A percentile compares a stretch with the other conserved stretches of the same genome.
phyloP scores from a whole-genome alignment of 2,113 vertebrate species.

The Syrmaticus mikado region DNA sequence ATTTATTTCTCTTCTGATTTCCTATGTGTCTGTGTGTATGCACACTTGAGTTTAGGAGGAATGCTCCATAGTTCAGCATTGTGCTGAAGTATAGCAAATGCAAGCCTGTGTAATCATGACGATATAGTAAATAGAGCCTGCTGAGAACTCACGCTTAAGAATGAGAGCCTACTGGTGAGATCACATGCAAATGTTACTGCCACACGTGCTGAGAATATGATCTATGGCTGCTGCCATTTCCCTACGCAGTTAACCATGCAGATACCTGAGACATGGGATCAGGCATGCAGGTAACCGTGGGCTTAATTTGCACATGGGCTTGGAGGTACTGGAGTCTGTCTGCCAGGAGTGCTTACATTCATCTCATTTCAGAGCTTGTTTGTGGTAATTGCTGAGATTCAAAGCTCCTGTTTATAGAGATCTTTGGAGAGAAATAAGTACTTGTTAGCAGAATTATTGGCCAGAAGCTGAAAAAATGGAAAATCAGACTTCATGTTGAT shows the following conservation, averaged over 20 bases:
- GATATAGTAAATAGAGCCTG: background rate
- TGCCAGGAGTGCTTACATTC: background rate
- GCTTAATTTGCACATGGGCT: background rate
- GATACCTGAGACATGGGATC: fast-evolving
- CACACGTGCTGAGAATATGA: background rate
- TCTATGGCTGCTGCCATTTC: background rate
- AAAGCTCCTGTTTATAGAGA: background rate
- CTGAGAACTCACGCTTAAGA: background rate
- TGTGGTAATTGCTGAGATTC: background rate
- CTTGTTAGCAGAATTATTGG: background rate
- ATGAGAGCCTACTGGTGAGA: background rate
- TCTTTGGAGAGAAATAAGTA: background rate
- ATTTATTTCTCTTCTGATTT: background rate
- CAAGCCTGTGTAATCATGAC: background rate
- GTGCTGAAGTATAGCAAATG: no score
- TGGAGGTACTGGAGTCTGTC: background rate
- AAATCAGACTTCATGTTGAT: background rate
- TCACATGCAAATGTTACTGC: fast-evolving
- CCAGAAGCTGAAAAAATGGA: background rate
- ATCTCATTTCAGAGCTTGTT: background rate
- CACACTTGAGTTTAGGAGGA: background rate
- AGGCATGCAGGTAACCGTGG: background rate
- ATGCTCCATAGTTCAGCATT: background rate
- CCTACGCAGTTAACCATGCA: fast-evolving
- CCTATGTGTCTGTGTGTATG: no score